Evolutionary conservation across 2,113 vertebrate genomes (phyloP).

Genomic region (Himantopus leucocephalus): DNA sequence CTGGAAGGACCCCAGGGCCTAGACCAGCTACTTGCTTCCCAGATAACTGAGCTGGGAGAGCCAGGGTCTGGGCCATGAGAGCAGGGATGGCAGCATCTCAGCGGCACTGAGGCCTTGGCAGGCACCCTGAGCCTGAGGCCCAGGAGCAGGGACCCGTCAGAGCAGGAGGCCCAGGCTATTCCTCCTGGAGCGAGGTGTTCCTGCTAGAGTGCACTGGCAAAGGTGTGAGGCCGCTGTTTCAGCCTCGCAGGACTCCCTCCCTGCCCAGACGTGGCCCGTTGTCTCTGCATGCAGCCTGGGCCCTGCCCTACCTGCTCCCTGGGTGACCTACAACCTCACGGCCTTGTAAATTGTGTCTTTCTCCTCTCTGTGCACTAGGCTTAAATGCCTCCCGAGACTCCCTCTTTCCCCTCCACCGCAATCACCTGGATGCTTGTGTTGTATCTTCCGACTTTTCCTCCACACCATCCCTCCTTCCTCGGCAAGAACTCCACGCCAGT

Average conservation of each 20-base stretch:
- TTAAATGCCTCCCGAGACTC: slow-evolving; percentile 81
- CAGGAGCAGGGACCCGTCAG: background rate
- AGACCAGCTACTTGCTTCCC: background rate
- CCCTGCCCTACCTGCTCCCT: background rate
- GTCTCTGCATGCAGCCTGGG: slow-evolving; percentile 16
- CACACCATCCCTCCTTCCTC: slow-evolving; percentile 77
- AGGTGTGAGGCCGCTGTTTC: rapidly evolving
- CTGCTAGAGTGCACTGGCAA: rapidly evolving
- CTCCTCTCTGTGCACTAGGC: slow-evolving; percentile 84
- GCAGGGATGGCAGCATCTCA: background rate
- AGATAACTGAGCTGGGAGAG: background rate
- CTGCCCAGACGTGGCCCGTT: background rate
- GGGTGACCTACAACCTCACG: slow-evolving; percentile 37
- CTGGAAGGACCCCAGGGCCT: background rate
- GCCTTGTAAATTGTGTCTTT: slow-evolving; percentile 75
- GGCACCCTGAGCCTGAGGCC: background rate
- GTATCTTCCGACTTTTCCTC: slow-evolving; percentile 74
- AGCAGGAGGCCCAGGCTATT: background rate
- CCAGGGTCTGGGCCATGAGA: background rate
- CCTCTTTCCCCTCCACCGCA: slow-evolving; percentile 67
- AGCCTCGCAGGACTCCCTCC: background rate
- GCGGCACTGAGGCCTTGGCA: background rate
- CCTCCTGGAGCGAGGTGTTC: background rate
- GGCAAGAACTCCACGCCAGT: slow-evolving; percentile 70
- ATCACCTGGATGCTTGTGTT: slow-evolving; percentile 82